A percentile compares a stretch with the other conserved stretches of the same genome.
Evolutionary conservation across 2,797 vertebrate species (phyloP).

Genomic region (Pseudocheirus occidentalis): DNA sequence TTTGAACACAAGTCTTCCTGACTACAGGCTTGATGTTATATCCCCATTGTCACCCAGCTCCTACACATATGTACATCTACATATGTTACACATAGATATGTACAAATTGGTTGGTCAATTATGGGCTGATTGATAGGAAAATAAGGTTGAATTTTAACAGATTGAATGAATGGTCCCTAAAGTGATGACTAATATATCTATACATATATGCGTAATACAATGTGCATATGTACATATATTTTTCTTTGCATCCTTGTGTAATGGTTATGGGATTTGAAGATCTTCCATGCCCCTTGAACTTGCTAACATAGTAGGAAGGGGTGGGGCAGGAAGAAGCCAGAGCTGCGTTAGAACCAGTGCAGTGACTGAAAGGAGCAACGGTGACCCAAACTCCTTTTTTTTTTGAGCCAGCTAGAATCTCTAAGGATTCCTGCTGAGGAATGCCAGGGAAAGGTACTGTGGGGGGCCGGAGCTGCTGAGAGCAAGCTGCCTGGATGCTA

Average conservation of each 20-base stretch:
- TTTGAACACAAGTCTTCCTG: background rate
- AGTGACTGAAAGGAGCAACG: too few relatives aligned
- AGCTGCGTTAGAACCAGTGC: too few relatives aligned
- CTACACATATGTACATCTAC: background rate
- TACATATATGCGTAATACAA: background rate
- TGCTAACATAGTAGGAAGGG: too few relatives aligned
- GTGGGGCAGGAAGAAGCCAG: too few relatives aligned
- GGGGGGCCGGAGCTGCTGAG: too few relatives aligned
- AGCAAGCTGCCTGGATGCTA: too few relatives aligned
- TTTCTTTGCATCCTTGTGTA: background rate
- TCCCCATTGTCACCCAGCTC: background rate
- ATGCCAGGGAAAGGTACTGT: too few relatives aligned
- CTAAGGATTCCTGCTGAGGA: too few relatives aligned
- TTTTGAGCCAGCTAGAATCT: too few relatives aligned
- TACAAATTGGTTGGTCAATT: background rate
- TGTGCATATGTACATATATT: background rate
- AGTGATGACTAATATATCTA: background rate
- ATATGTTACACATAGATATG: background rate
- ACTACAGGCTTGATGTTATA: background rate
- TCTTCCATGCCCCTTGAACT: too few relatives aligned
- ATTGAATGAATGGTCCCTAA: background rate
- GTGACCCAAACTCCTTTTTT: too few relatives aligned
- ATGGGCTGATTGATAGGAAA: background rate
- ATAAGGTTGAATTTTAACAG: background rate
- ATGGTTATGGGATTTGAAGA: too few relatives aligned